Conservation (phyloP, 2,888 invertebrate species). For the Hypsopygia costalis region DNA sequence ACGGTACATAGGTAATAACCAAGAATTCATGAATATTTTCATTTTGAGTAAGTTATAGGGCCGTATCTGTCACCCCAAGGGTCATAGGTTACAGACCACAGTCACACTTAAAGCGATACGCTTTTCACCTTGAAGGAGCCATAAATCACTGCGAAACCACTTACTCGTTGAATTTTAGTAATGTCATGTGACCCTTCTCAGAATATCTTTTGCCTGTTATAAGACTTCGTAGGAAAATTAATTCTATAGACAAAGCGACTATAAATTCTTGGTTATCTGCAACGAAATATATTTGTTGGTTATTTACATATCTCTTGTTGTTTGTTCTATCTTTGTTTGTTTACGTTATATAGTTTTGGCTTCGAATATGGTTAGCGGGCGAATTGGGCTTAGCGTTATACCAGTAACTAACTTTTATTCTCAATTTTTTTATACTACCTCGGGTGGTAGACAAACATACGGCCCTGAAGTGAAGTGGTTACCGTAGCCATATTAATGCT, state of each 20-base stretch:
- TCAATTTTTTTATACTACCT: too few relatives aligned
- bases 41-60: not conserved
- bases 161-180: slow-evolving; percentile 15
- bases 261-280: not conserved
- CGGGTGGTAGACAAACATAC: too few relatives aligned
- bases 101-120: not conserved
- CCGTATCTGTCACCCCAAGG: not conserved
- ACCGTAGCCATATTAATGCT: too few relatives aligned
- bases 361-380: too few relatives aligned
- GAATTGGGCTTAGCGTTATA: too few relatives aligned
- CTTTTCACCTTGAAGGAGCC: slow-evolving; percentile 7
- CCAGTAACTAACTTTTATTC: too few relatives aligned
- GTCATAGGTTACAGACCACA: not conserved
- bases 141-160: slow-evolving; percentile 18
- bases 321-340: too few relatives aligned
- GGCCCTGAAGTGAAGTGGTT: too few relatives aligned
- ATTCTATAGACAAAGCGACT: not conserved
- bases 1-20: not conserved
- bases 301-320: too few relatives aligned
- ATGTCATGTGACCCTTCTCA: slow-evolving; percentile 14
- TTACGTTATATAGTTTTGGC: too few relatives aligned
- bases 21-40: not conserved
- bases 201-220: slow-evolving; percentile 1
- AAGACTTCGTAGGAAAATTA: slow-evolving; percentile 1
- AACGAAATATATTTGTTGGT: too few relatives aligned